Percentiles rank a stretch among this genome's conserved stretches.
Conservation (phyloP, 1,140 invertebrate genomes). For the Dinothrombium tinctorium region DNA sequence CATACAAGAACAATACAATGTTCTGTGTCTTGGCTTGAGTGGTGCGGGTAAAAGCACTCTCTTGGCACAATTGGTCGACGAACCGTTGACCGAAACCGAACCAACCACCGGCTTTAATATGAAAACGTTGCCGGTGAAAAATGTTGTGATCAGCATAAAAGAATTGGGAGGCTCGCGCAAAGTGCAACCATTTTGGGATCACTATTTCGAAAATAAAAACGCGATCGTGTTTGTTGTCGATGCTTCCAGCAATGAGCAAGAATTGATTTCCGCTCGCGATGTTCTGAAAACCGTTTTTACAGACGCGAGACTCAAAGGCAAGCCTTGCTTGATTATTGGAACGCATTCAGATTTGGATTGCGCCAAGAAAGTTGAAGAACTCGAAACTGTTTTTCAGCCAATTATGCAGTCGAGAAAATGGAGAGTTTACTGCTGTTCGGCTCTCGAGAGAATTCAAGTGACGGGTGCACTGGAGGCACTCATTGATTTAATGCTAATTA, state of each 20-base stretch:
- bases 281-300: conserved; percentile 11
- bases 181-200: conserved; percentile 15
- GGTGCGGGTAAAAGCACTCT: conserved; percentile 17
- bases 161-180: conserved; percentile 17
- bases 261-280: conserved; percentile 11
- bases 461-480: no score
- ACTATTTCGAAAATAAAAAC: conserved; percentile 16
- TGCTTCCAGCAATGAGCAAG: conserved; percentile 9
- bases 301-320: conserved; percentile 11
- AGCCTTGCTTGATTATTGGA: conserved; percentile 15
- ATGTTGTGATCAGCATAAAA: conserved; percentile 23
- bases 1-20: conserved; percentile 15
- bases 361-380: no score
- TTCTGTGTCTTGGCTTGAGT: conserved; percentile 21
- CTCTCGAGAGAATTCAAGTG: no score
- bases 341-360: no score
- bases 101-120: conserved; percentile 21
- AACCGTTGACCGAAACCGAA: conserved; percentile 19
- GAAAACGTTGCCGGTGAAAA: conserved; percentile 16
- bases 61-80: conserved; percentile 21
- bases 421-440: no score
- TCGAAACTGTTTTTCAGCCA: no score
- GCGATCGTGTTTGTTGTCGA: conserved; percentile 15
- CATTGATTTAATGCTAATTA: no score
- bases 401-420: no score